Percentiles rank a stretch among this genome's conserved stretches.
phyloP scores from a whole-genome alignment of 1,140 invertebrate species.

The Pseudachorutes palmiensis region DNA sequence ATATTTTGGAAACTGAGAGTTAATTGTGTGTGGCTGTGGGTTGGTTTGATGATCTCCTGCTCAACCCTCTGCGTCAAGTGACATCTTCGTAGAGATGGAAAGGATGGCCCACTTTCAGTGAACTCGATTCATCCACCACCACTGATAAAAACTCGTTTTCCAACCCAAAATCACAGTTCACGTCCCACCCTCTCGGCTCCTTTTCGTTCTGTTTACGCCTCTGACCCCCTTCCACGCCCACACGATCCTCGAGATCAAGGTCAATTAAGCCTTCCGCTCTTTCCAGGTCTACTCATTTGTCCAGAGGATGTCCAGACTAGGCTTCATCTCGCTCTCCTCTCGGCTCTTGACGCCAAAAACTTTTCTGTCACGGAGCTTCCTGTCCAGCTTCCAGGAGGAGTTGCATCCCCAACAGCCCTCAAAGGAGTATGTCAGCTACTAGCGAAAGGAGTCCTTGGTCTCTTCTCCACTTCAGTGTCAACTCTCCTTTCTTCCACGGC shows the following conservation, averaged over 20 bases:
- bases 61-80: no score
- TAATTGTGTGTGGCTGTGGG: no score
- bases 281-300: constrained; percentile 6
- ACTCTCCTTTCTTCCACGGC: neutral
- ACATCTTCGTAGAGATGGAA: constrained; percentile 1
- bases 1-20: no score
- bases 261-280: no score
- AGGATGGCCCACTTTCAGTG: neutral
- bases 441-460: neutral
- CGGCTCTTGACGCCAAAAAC: neutral
- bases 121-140: neutral
- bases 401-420: neutral
- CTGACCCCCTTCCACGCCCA: no score
- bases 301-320: neutral
- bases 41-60: no score
- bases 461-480: neutral
- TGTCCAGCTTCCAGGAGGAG: neutral
- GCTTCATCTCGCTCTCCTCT: neutral
- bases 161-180: neutral
- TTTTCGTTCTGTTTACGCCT: constrained; percentile 3
- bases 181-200: neutral
- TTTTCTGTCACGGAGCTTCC: neutral
- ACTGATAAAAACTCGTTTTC: constrained; percentile 3
- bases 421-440: neutral
- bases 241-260: no score